These are phyloP conservation scores for Hydrochoerus hydrochaeris DNA, from an alignment of 2,113 vertebrate species.

Conservation along the genomic window DNA sequence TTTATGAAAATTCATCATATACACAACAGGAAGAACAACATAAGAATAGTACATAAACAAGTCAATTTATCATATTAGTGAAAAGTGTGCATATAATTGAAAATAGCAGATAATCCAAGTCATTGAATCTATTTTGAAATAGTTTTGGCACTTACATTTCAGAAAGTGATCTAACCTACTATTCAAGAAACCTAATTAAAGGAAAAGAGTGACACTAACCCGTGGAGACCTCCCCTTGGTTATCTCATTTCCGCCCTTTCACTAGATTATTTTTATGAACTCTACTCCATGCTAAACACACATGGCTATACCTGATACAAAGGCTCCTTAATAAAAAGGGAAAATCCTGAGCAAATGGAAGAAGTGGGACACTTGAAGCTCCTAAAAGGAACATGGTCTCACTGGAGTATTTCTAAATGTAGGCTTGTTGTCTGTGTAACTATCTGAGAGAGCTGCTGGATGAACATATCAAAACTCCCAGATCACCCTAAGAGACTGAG, in stretches of 20 bases:
- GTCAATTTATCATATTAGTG: neutral
- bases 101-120: slow-evolving; percentile 2
- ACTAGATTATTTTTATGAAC: neutral
- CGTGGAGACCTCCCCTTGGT: neutral
- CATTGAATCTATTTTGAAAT: slow-evolving; percentile 7
- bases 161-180: neutral
- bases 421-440: neutral
- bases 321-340: neutral
- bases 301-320: neutral
- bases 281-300: neutral
- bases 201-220: neutral
- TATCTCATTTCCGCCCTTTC: neutral
- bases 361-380: neutral
- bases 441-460: neutral
- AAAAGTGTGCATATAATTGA: neutral
- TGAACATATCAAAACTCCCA: neutral
- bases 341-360: neutral
- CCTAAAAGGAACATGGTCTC: slow-evolving; percentile 30
- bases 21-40: slow-evolving; percentile 8
- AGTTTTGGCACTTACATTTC: neutral
- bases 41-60: slow-evolving; percentile 20
- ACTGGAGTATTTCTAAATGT: slow-evolving; percentile 7
- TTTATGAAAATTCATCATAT: slow-evolving; percentile 28
- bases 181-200: slow-evolving; percentile 46
- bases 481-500: neutral